A percentile compares a stretch with the other conserved stretches of the same genome.
These are phyloP conservation scores for Cygnus atratus DNA, from an alignment of 2,113 vertebrate species.

Conservation along the genomic window DNA sequence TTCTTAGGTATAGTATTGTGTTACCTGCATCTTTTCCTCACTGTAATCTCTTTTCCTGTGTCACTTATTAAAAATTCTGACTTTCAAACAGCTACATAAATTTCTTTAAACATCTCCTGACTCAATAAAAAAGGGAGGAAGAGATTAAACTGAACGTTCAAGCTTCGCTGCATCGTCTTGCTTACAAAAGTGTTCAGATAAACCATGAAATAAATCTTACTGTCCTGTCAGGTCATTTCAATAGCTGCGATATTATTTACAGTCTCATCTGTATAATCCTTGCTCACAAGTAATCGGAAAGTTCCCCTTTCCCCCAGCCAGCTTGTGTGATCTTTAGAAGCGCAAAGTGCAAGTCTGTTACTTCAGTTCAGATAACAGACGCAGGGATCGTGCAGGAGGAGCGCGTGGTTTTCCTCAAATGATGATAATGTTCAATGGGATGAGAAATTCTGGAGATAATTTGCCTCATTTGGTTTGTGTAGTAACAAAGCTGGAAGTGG, in stretches of 20 bases:
- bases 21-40: slow-evolving; percentile 25
- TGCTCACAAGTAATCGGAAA: slow-evolving; percentile 30
- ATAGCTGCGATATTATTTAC: slow-evolving; percentile 70
- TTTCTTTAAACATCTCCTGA: slow-evolving; percentile 69
- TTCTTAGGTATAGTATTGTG: slow-evolving; percentile 44
- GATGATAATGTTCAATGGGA: not conserved
- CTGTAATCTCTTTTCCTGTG: slow-evolving; percentile 63
- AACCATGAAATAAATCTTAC: slow-evolving; percentile 75
- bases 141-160: slow-evolving; percentile 60
- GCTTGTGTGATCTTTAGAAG: slow-evolving; percentile 6
- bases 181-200: slow-evolving; percentile 62
- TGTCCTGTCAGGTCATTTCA: slow-evolving; percentile 67
- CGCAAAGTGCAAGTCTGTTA: slow-evolving; percentile 33
- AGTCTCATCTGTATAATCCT: slow-evolving; percentile 50
- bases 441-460: not conserved
- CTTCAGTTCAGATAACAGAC: not conserved
- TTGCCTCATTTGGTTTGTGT: not conserved
- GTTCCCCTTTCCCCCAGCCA: not conserved
- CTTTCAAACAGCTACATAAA: slow-evolving; percentile 73
- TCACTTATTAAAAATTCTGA: slow-evolving; percentile 73
- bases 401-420: not conserved
- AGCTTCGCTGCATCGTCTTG: slow-evolving; percentile 60
- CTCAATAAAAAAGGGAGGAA: slow-evolving; percentile 68
- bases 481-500: not conserved
- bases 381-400: not conserved